Percentiles rank a stretch among this genome's conserved stretches.
These are phyloP conservation scores for Tortrix viridana DNA, from an alignment of 2,888 invertebrate genomes.

Conservation along the genomic window DNA sequence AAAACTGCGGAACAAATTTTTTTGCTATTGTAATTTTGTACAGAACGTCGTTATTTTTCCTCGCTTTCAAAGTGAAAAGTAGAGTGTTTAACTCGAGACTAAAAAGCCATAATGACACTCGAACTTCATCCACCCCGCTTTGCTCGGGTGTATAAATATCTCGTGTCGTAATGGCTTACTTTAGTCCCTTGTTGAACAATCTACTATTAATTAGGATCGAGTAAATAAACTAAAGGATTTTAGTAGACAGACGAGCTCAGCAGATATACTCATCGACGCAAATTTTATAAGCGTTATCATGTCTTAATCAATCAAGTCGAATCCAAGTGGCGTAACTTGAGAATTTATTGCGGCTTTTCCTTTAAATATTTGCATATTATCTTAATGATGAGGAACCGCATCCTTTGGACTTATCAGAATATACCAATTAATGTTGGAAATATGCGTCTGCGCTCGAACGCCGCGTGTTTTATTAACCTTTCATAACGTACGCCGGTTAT, in stretches of 20 bases:
- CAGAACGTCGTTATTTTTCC: too few species aligned
- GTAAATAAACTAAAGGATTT: slow-evolving; percentile 3
- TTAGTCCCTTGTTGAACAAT: too few species aligned
- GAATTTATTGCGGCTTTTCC: slow-evolving; percentile 64
- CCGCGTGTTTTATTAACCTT: slow-evolving; percentile 72
- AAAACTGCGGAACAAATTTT: too few species aligned
- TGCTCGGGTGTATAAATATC: too few species aligned
- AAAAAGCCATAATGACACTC: too few species aligned
- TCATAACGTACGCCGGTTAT: slow-evolving; percentile 68
- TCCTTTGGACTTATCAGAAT: slow-evolving; percentile 68
- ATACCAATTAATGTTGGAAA: slow-evolving; percentile 77
- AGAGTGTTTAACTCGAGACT: too few species aligned
- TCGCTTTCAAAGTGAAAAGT: too few species aligned
- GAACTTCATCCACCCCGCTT: too few species aligned
- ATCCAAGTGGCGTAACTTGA: slow-evolving; percentile 54
- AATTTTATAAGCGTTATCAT: slow-evolving; percentile 59
- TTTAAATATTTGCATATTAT: slow-evolving; percentile 72
- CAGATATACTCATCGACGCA: slow-evolving; percentile 46
- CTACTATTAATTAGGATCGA: background rate
- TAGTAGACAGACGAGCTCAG: slow-evolving; percentile 6
- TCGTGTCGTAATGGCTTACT: too few species aligned
- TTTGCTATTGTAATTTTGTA: too few species aligned
- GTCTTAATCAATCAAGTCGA: slow-evolving; percentile 65
- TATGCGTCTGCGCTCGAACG: slow-evolving; percentile 60
- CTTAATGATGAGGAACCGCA: slow-evolving; percentile 74